Percentiles rank a stretch among this genome's conserved stretches.
Evolutionary conservation across 64 coral and sea anemone species (phyloP).

Genomic region (Pocillopora damicornis): DNA sequence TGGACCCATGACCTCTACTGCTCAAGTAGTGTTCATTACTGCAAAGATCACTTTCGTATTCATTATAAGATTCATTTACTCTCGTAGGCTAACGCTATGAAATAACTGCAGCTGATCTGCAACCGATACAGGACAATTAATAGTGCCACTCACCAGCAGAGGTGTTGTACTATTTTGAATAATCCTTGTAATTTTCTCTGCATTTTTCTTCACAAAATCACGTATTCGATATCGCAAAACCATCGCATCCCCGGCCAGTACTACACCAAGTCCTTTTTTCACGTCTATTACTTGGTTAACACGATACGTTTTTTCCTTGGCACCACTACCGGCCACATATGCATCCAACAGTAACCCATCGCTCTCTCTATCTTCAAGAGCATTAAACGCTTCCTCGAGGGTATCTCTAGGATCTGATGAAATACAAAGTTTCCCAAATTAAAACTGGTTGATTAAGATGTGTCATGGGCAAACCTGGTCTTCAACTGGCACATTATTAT

Average conservation of each 20-base stretch:
- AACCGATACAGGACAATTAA: neutral
- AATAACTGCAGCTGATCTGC: too few species aligned
- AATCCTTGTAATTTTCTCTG: slow-evolving; percentile 2
- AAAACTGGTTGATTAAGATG: too few species aligned
- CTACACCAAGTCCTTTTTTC: slow-evolving; percentile 9
- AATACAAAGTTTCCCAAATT: neutral
- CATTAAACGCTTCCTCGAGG: neutral
- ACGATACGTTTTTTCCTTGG: neutral
- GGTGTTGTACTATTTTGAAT: slow-evolving; percentile 16
- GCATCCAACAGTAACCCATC: slow-evolving; percentile 22
- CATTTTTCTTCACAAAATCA: slow-evolving; percentile 13
- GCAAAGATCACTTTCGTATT: too few species aligned
- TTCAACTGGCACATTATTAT: too few species aligned
- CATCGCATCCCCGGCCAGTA: slow-evolving; percentile 4
- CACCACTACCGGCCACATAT: slow-evolving; percentile 22
- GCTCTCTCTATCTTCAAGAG: slow-evolving; percentile 4
- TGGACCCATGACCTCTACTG: too few species aligned
- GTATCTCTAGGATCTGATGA: slow-evolving; percentile 3
- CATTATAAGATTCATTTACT: too few species aligned
- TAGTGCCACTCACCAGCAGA: neutral
- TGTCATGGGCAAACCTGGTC: too few species aligned
- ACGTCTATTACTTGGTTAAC: slow-evolving; percentile 29
- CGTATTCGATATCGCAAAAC: neutral
- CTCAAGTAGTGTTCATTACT: too few species aligned
- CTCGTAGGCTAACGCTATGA: too few species aligned